Conservation (phyloP, 2,888 invertebrate species). For the Leptopilina myrica region DNA sequence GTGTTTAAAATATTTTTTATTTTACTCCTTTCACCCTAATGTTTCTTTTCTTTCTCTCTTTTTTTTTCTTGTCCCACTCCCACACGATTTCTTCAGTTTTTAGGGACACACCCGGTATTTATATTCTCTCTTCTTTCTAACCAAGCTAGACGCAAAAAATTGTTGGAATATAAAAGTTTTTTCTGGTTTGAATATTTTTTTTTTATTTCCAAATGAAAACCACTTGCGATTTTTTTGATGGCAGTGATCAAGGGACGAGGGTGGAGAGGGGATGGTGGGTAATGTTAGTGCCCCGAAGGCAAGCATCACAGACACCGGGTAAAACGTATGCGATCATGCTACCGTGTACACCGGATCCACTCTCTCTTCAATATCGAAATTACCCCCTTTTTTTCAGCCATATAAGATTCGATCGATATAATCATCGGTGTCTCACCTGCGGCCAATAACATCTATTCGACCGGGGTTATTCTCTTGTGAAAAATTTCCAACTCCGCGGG, state of each 20-base stretch:
- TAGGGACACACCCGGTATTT: slow-evolving; percentile 71
- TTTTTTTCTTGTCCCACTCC: slow-evolving; percentile 50
- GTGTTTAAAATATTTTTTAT: slow-evolving; percentile 49
- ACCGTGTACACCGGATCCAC: slow-evolving; percentile 70
- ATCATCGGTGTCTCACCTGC: slow-evolving; percentile 73
- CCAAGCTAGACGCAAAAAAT: slow-evolving; percentile 76
- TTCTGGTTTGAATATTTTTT: no score
- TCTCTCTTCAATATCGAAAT: slow-evolving; percentile 68
- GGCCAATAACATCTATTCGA: slow-evolving; percentile 51
- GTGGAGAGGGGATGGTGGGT: slow-evolving; percentile 66
- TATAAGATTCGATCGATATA: slow-evolving; percentile 70
- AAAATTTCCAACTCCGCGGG: slow-evolving; percentile 6
- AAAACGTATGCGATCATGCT: slow-evolving; percentile 69
- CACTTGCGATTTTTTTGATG: slow-evolving; percentile 67
- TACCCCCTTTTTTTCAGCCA: slow-evolving; percentile 62
- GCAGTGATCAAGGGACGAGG: slow-evolving; percentile 72
- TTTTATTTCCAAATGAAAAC: slow-evolving; percentile 62
- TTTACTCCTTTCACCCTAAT: slow-evolving; percentile 24
- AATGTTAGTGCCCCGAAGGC: slow-evolving; percentile 72
- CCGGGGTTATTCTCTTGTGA: neutral
- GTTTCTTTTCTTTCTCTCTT: neutral
- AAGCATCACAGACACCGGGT: slow-evolving; percentile 54
- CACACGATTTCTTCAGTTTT: slow-evolving; percentile 41
- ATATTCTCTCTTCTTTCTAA: slow-evolving; percentile 53
- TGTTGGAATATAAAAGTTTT: slow-evolving; percentile 62